Evolutionary conservation across 2,797 vertebrate genomes (phyloP), one percentile per base, ranked within the genome.

Genomic region (Anguilla pacifica): DNA sequence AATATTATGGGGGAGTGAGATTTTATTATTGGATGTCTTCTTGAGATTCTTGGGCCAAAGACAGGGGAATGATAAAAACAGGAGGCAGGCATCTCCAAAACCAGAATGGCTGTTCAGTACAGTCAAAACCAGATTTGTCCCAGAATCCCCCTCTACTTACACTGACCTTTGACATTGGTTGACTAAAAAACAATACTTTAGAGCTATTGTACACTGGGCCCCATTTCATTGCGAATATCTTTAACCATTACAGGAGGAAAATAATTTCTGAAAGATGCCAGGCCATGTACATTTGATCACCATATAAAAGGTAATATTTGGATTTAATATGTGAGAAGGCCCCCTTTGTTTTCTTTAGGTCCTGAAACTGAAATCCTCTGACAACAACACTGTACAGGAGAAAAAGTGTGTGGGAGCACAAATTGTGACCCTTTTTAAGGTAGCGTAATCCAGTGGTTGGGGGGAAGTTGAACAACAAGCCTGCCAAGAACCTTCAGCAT

Each of bases 401-500:
- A 35, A 77, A 77, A 13, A 77, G 15, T 6, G 1, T 43, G 35
- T 51, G 79, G 46, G 79, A 82, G 25, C 46, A 11, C 22, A n/a
- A 22, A 25, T 82, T 35, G 25, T n/a, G 46, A 51, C 79, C 0
- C 25, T 82, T 22, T 79, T 82, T 49, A 49, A 51, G 79, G 79
- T 9, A 17, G 79, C 22, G 25, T 82, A 82, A 82, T 82, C 79
- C 79, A 11, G 35, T 35, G 72, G 72, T 39, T 39, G 31, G 72
- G 72, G 35, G 35, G 13, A 70, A 9, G 77, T 19, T 81, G 77
- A 81, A 49, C 39, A 7, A 25, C 77, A 51, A 7, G 79, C 46
- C 79, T 82, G 43, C 79, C 79, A 82, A 51, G 25, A 82, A 22
- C 79, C 79, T 49, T 82, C 79, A 82, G 22, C 79, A n/a, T 51